These are phyloP conservation scores for Pomatorhinus ruficollis DNA, from an alignment of 2,113 vertebrate species.

Conservation along the genomic window DNA sequence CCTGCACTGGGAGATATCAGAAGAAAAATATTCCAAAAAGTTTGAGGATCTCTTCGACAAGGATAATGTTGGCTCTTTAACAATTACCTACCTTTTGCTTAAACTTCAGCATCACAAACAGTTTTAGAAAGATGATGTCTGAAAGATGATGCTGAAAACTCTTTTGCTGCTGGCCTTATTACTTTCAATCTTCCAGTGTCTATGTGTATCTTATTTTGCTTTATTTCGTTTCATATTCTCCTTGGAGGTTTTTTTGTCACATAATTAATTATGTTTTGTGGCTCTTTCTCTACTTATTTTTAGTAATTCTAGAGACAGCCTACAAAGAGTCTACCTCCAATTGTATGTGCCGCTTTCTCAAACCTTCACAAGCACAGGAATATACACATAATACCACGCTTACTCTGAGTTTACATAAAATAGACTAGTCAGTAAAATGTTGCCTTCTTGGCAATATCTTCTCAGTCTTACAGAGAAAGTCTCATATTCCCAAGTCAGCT, in stretches of 20 bases:
- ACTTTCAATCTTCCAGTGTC: not conserved
- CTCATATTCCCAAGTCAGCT: not conserved
- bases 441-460: not conserved
- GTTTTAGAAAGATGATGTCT: not conserved
- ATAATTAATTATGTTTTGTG: not conserved
- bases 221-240: not conserved
- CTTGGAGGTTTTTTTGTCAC: fast-evolving
- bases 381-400: not conserved
- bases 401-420: not conserved
- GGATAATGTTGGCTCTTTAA: not conserved
- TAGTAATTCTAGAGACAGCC: not conserved
- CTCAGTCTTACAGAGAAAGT: not conserved
- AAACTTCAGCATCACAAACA: not conserved
- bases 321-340: not conserved
- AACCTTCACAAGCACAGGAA: not conserved
- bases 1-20: fast-evolving
- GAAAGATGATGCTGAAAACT: not conserved
- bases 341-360: not conserved
- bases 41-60: not conserved
- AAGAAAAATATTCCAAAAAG: not conserved
- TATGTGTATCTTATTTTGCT: not conserved
- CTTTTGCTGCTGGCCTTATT: not conserved
- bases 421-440: not conserved
- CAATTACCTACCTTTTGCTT: not conserved
- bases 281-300: not conserved